These are phyloP conservation scores for Catostomus latipinnis DNA, from an alignment of 2,797 vertebrate genomes.

Conservation along the genomic window DNA sequence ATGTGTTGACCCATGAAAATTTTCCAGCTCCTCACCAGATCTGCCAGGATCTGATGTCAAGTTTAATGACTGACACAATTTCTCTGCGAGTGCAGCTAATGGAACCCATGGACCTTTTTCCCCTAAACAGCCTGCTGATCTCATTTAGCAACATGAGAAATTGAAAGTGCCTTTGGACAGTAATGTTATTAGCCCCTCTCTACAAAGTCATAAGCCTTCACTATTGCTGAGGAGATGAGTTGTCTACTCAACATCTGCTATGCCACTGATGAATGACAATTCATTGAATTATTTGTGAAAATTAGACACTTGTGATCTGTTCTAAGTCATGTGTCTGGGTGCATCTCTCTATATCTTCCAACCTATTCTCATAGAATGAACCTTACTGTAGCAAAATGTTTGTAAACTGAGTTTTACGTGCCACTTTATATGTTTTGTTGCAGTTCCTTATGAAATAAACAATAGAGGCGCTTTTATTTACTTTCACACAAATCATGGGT, in stretches of 20 bases:
- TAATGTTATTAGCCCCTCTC: constrained; percentile 32
- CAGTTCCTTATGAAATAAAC: too few relatives aligned
- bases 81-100: constrained; percentile 34
- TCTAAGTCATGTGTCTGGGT: neutral
- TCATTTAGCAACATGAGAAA: constrained; percentile 36
- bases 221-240: constrained; percentile 10
- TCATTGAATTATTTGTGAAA: neutral
- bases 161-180: constrained; percentile 40
- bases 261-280: neutral
- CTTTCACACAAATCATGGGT: too few relatives aligned
- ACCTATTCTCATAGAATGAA: too few relatives aligned
- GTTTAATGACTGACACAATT: constrained; percentile 45
- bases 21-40: constrained; percentile 17
- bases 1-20: constrained; percentile 30
- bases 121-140: neutral
- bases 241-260: constrained; percentile 5
- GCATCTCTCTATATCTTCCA: neutral
- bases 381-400: too few relatives aligned
- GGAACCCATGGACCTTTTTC: constrained; percentile 29
- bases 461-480: too few relatives aligned
- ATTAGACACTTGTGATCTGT: neutral
- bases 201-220: constrained; percentile 36
- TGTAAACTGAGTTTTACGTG: too few relatives aligned
- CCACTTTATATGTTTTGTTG: too few relatives aligned
- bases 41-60: constrained; percentile 30